Evolutionary conservation across 2,113 vertebrate species (phyloP), one percentile per base, ranked within the genome.

Genomic region (Callipepla squamata): DNA sequence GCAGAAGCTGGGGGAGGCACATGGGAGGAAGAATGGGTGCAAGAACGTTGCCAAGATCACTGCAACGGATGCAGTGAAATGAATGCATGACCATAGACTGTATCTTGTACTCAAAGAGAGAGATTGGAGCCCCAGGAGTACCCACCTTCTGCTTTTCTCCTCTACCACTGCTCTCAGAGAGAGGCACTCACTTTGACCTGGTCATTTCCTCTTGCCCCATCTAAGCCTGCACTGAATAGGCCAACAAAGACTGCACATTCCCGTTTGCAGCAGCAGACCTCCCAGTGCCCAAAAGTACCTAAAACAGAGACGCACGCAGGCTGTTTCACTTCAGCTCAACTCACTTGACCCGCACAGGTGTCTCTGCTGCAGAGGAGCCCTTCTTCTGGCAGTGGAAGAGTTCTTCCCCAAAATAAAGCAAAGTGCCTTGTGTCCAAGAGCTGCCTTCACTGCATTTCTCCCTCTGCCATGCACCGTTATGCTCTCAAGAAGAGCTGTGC

Each of bases 11-110:
- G 25, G 51, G 61, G 91, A 93, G 66, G 28, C 4, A 34, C 0
- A 32, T 89, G 81, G 92, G 95, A 89, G 68, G 74, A 82, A 87
- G 84, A 85, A 81, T 73, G 67, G 51, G 53, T 69, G n/a, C 62
- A 70, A 40, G 53, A 93, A 85, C 58, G n/a, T 69, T 2, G 1
- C 4, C 47, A 63, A 25, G 1, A 0, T 18, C 45, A 53, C 59
- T 20, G 28, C 82, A 50, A 16, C 22, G 11, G 44, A 28, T 51
- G 5, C 40, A 30, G 44, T 12, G 51, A 63, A 77, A 22, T 8
- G 26, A 28, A 38, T 51, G 25, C 25, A 15, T 51, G 50, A 51
- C 50, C 25, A 51, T 8, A 51, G 25, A 25, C 13, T 11, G 13
- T 28, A 51, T 51, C 13, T 14, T 51, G 23, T 26, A 16, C 3